Evolutionary conservation across 2,113 vertebrate species (phyloP).

Genomic region (Nerophis ophidion): DNA sequence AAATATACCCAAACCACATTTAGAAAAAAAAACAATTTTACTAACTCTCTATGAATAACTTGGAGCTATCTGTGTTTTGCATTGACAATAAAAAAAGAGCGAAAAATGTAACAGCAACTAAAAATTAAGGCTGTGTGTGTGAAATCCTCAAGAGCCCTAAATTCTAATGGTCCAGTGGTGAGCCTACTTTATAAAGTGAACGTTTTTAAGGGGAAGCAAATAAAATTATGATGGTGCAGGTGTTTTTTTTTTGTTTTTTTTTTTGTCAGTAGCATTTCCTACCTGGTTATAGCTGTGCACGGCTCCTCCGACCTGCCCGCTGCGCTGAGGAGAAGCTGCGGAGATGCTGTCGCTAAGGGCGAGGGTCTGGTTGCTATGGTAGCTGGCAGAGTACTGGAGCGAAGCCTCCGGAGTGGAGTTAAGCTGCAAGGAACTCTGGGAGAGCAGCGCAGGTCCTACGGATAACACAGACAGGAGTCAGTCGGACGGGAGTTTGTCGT

Average conservation of each 20-base stretch:
- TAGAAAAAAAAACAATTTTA: too few species aligned
- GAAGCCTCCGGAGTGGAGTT: constrained; percentile 95
- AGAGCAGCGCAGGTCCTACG: constrained; percentile 92
- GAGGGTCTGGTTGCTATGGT: constrained; percentile 98
- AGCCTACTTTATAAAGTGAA: background rate
- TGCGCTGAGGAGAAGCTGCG: constrained; percentile 75
- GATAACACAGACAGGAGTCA: constrained; percentile 53
- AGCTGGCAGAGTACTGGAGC: constrained; percentile 97
- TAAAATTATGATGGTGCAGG: background rate
- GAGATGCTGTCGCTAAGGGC: constrained; percentile 84
- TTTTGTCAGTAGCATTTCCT: constrained; percentile 48
- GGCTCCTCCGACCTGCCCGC: constrained; percentile 82
- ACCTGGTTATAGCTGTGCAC: constrained; percentile 97
- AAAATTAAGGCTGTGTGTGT: background rate
- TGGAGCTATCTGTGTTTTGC: too few species aligned
- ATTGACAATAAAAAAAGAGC: background rate
- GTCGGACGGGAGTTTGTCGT: constrained; percentile 15
- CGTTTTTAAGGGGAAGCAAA: background rate
- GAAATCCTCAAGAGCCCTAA: background rate
- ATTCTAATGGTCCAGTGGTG: background rate
- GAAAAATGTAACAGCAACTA: background rate
- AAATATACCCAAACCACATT: too few species aligned
- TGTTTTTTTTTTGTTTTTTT: background rate
- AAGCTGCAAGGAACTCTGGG: constrained; percentile 97
- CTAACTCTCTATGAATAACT: too few species aligned